These are phyloP conservation scores for Orthosia incerta DNA, from an alignment of 2,888 invertebrate genomes.

Conservation along the genomic window DNA sequence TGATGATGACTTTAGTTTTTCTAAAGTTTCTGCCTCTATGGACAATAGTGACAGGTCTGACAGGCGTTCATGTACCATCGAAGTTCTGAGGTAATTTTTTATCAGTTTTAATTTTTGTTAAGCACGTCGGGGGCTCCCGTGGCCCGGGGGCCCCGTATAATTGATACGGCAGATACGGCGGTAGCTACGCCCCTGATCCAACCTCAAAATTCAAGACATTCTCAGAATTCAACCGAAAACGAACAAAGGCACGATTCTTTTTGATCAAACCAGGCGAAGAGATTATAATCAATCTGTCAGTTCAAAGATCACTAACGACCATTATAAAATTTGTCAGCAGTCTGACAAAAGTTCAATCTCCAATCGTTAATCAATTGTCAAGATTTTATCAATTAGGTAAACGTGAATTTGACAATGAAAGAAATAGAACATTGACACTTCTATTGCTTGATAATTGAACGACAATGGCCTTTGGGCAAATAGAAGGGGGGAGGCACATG, in stretches of 20 bases:
- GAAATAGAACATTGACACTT: constrained; percentile 62
- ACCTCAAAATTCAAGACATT: constrained; percentile 31
- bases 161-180: too few relatives aligned
- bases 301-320: constrained; percentile 56
- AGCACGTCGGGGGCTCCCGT: too few relatives aligned
- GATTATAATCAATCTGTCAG: constrained; percentile 64
- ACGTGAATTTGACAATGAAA: constrained; percentile 67
- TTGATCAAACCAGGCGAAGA: constrained; percentile 47
- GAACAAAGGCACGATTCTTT: constrained; percentile 51
- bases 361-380: constrained; percentile 70
- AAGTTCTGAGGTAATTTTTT: too few relatives aligned
- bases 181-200: too few relatives aligned
- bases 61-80: too few relatives aligned
- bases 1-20: too few relatives aligned
- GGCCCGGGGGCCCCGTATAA: too few relatives aligned
- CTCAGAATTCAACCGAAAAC: constrained; percentile 27
- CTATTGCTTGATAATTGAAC: constrained; percentile 46
- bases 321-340: constrained; percentile 69
- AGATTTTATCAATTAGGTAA: constrained; percentile 70
- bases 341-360: constrained; percentile 64
- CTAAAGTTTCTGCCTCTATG: too few relatives aligned
- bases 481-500: constrained; percentile 33
- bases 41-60: too few relatives aligned
- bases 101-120: too few relatives aligned
- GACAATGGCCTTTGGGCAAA: constrained; percentile 60